A percentile compares a stretch with the other conserved stretches of the same genome.
phyloP scores from a whole-genome alignment of 2,888 invertebrate genomes.

The Heteromyza rotundicornis region DNA sequence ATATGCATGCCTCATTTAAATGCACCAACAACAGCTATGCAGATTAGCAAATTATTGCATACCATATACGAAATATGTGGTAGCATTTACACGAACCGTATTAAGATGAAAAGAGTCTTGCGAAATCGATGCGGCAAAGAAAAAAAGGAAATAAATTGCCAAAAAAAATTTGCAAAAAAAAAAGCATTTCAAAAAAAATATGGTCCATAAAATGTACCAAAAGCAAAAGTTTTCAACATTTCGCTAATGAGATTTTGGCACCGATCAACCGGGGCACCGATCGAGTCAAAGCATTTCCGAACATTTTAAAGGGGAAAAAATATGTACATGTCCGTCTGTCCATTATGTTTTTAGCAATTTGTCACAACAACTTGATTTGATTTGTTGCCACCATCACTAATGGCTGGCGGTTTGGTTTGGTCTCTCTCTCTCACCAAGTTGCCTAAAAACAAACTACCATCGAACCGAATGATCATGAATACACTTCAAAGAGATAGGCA shows the following conservation, averaged over 20 bases:
- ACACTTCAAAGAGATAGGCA: no score
- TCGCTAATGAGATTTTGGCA: not conserved
- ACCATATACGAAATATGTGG: not conserved
- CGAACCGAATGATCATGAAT: no score
- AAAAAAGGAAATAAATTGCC: not conserved
- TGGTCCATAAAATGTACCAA: not conserved
- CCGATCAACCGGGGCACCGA: not conserved
- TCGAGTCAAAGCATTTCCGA: not conserved
- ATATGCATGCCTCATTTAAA: not conserved
- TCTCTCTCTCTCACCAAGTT: no score
- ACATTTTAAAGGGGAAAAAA: not conserved
- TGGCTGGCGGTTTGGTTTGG: no score
- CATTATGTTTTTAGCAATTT: no score
- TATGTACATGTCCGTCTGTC: not conserved
- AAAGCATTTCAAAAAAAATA: not conserved
- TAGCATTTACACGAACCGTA: not conserved
- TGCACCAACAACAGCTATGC: not conserved
- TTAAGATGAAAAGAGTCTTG: not conserved
- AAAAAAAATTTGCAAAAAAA: not conserved
- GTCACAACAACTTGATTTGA: no score
- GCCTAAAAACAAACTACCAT: no score
- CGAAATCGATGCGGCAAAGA: not conserved
- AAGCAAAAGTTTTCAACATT: not conserved
- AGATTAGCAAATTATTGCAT: not conserved
- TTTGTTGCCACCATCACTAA: no score